Evolutionary conservation across 2,888 invertebrate genomes (phyloP).

Genomic region (Odontomyia ornata): DNA sequence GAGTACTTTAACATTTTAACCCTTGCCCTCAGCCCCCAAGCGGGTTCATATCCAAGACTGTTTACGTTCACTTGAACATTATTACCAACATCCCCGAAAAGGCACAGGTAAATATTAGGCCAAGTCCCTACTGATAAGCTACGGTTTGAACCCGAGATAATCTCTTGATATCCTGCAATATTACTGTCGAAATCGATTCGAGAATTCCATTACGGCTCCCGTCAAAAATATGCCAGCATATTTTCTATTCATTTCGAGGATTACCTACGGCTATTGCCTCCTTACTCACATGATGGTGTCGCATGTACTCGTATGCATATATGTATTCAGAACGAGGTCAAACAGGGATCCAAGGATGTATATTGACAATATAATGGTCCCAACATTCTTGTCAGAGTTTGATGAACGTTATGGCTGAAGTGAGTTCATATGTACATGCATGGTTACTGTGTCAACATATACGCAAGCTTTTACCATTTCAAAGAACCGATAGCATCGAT

Average conservation of each 20-base stretch:
- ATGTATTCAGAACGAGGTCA: background rate
- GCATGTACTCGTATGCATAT: too few relatives aligned
- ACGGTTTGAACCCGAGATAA: background rate
- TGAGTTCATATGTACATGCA: too few relatives aligned
- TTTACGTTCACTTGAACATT: too few relatives aligned
- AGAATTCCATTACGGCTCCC: conserved; percentile 28
- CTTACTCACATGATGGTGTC: background rate
- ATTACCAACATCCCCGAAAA: background rate
- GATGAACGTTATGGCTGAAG: too few relatives aligned
- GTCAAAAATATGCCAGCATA: conserved; percentile 38
- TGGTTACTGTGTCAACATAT: too few relatives aligned
- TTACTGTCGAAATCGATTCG: conserved; percentile 29
- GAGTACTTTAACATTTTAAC: background rate
- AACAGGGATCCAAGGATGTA: too few relatives aligned
- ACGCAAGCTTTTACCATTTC: too few relatives aligned
- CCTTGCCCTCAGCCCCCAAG: too few relatives aligned
- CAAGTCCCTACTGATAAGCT: background rate
- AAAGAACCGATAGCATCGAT: too few relatives aligned
- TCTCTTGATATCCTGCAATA: conserved; percentile 6
- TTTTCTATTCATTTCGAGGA: conserved; percentile 17
- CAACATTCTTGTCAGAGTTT: too few relatives aligned
- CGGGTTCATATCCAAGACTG: too few relatives aligned
- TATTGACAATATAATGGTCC: too few relatives aligned
- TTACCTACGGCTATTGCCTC: background rate
- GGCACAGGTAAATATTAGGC: background rate